Base-by-base conservation (phyloP, 2,113 vertebrate species). In the Pteruthius melanotis region DNA sequence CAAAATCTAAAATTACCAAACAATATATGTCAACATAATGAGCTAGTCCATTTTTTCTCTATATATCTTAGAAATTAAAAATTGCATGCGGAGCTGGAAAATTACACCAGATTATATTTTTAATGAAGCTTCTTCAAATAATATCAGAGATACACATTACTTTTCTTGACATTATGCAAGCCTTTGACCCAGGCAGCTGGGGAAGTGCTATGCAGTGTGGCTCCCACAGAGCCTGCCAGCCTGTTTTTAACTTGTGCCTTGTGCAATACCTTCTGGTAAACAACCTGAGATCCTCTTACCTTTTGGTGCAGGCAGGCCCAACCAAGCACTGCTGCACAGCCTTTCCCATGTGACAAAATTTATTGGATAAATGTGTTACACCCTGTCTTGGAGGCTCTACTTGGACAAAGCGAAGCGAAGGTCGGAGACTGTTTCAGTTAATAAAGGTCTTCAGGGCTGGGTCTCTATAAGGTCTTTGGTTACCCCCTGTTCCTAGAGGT, bases 171-270 rank as follows among this genome's bases (percentile, higher is more conserved):
- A 10, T 92, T 92, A 81, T 65, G 83, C 68, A 91, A 94, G 80
- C 50, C 16, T 49, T 61, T 66, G 75, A 90, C 83, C 70, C 69
- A 94, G 42, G 56, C 79, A 96, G 71, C 52, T 68, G 90, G 88
- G 71, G 76, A 89, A 94, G 33, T 49, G 71, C 45, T 69, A n/a
- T 20, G 39, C 26, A 30, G 80, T 10, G 56, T 21, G 39, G 85
- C 53, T 96, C 91, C 79, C 92, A 94, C 72, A 96, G 89, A 85
- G 39, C 89, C 70, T 96, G 92, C 81, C 89, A 92, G 80, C 85
- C 83, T 83, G 78, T 20, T 75, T 94, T 87, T 63, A 82, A 71
- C 65, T 61, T 13, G 24, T 11, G 15, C 53, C 42, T 96, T 94
- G 83, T 79, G 94, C 94, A 97, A 93, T 24, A 71, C 10, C 61